phyloP scores from a whole-genome alignment of 2,888 invertebrate species.

The Leistus spinibarbis region DNA sequence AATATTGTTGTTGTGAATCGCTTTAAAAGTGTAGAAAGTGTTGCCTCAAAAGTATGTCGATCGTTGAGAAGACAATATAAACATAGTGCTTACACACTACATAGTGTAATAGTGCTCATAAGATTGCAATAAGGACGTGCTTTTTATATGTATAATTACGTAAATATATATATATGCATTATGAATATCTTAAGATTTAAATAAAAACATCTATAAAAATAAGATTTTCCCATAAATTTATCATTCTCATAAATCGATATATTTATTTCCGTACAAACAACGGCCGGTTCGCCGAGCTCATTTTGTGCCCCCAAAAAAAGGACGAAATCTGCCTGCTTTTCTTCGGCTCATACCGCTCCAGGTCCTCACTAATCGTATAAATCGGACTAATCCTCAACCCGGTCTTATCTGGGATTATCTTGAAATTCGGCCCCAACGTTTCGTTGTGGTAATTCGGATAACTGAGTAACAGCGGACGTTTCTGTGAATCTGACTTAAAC shows the following conservation, averaged over 20 bases:
- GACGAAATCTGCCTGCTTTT: conserved; percentile 42
- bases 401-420: conserved; percentile 61
- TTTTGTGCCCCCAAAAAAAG: conserved; percentile 53
- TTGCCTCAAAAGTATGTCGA: too few species aligned
- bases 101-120: conserved; percentile 48
- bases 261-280: conserved; percentile 57
- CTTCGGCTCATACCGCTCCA: conserved; percentile 53
- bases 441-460: conserved; percentile 41
- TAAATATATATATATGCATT: conserved; percentile 9
- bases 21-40: too few species aligned
- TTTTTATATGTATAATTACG: conserved; percentile 35
- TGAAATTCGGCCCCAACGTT: conserved; percentile 47
- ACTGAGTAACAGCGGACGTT: conserved; percentile 55
- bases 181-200: conserved; percentile 16
- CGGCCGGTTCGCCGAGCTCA: conserved; percentile 57
- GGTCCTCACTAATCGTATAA: conserved; percentile 56
- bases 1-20: too few species aligned
- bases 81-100: too few species aligned
- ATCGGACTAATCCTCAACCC: conserved; percentile 63
- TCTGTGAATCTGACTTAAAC: conserved; percentile 56
- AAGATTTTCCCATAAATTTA: conserved; percentile 12
- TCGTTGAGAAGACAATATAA: too few species aligned
- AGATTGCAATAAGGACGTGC: conserved; percentile 49
- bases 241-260: not conserved
- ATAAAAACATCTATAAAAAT: conserved; percentile 40